Evolutionary conservation across 2,888 invertebrate species (phyloP), one percentile per base, ranked within the genome.

Genomic region (Drosophila multiciliata): DNA sequence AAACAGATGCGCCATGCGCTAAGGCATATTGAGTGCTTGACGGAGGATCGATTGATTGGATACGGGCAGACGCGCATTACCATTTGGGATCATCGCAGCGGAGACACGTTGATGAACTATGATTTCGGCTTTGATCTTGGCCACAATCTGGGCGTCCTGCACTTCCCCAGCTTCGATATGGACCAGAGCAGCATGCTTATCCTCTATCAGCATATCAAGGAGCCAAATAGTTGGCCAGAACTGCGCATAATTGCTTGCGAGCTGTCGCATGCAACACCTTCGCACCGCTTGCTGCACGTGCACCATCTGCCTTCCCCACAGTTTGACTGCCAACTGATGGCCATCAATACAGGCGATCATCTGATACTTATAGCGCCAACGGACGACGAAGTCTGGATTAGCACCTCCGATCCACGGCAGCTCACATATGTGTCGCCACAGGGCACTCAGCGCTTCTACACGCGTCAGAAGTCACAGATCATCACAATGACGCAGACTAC

Each of bases 11-110:
- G 91, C 9, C 92, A 93, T 75, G 87, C 89, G 49, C 82, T 93
- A 26, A 82, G 79, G 3, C 90, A 91, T 68, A 80, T 93, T 53
- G 92, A 93, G 69, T 92, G 92, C 60, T 80, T 92, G 29, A 82
- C 73, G 83, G 93, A 93, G 73, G 92, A 92, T 59, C 92, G 92
- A 60, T 66, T 93, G 15, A 89, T 93, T 68, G 93, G 93, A 4
- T 93, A 93, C 50, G 93, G 93, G 0, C 82, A 86, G 5, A 85
- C 90, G 5, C 91, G 92, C 32, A 73, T 93, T 17, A 92, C 93
- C 1, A 89, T 93, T 60, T 93, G 93, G 93, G 92, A 93, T 82
- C 92, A 93, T 79, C 92, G 91, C 55, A 93, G 92, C 49, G 93
- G 93, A 4, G 93, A 93, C 73, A 91, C 91, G 11, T 78, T 93